Conservation (phyloP, 2,113 vertebrate genomes). For the Melanotaenia duboulayi region DNA sequence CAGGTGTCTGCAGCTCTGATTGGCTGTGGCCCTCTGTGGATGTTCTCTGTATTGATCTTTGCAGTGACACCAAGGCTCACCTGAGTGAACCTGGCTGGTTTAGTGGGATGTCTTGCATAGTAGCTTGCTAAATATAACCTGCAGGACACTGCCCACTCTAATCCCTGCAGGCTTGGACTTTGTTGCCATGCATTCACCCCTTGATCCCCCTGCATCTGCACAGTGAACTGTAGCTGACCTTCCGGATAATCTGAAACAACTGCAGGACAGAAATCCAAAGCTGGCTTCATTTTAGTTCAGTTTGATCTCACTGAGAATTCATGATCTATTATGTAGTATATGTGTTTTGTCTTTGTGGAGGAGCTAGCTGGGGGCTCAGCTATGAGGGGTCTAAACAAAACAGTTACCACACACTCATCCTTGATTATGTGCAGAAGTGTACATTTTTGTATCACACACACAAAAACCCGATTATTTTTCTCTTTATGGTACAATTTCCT, state of each 20-base stretch:
- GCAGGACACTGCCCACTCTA: slow-evolving; percentile 24
- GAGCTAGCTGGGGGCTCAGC: neutral
- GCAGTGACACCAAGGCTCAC: slow-evolving; percentile 29
- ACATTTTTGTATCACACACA: neutral
- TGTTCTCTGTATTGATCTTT: slow-evolving; percentile 52
- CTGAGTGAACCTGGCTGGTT: slow-evolving; percentile 27
- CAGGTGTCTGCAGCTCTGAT: slow-evolving; percentile 30
- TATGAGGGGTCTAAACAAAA: no score
- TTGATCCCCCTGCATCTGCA: slow-evolving; percentile 37
- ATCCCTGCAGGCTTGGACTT: slow-evolving; percentile 34
- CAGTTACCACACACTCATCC: no score
- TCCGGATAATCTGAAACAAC: slow-evolving; percentile 17
- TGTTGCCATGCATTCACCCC: slow-evolving; percentile 21
- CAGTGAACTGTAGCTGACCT: slow-evolving; percentile 26
- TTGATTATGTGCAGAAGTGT: no score
- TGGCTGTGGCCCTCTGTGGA: slow-evolving; percentile 47
- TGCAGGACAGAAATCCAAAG: slow-evolving; percentile 10
- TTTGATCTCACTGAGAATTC: slow-evolving; percentile 1
- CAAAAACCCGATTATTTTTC: no score
- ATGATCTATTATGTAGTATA: neutral
- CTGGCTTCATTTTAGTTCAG: slow-evolving; percentile 15
- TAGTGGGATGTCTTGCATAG: slow-evolving; percentile 11
- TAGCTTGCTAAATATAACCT: slow-evolving; percentile 59
- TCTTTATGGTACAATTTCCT: neutral
- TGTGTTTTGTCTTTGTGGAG: neutral